Percentiles rank a stretch among this genome's conserved stretches.
These are phyloP conservation scores for Coenonympha arcania DNA, from an alignment of 2,888 invertebrate species.

Conservation along the genomic window DNA sequence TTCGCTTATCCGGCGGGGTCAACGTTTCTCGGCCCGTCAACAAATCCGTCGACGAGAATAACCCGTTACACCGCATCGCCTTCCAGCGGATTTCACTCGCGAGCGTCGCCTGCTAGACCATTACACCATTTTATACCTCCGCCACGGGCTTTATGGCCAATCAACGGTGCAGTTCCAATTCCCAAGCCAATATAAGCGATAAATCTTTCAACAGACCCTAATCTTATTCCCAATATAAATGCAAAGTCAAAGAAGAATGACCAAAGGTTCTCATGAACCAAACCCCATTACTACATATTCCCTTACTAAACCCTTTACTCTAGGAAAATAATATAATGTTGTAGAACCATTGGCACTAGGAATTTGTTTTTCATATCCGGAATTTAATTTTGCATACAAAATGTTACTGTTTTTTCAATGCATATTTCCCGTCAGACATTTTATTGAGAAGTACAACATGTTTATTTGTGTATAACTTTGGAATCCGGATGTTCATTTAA, in stretches of 20 bases:
- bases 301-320: too few species aligned
- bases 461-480: too few species aligned
- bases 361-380: too few species aligned
- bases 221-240: slow-evolving; percentile 8
- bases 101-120: slow-evolving; percentile 41
- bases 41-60: slow-evolving; percentile 72
- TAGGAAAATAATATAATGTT: too few species aligned
- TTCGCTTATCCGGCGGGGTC: slow-evolving; percentile 63
- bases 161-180: slow-evolving; percentile 21
- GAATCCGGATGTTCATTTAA: too few species aligned
- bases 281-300: too few species aligned
- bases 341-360: too few species aligned
- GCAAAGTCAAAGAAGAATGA: not conserved
- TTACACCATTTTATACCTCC: slow-evolving; percentile 46
- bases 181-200: slow-evolving; percentile 4
- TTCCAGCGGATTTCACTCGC: slow-evolving; percentile 63
- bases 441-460: too few species aligned
- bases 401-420: too few species aligned
- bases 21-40: slow-evolving; percentile 69
- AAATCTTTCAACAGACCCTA: slow-evolving; percentile 11
- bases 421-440: too few species aligned
- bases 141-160: slow-evolving; percentile 32
- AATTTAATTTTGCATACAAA: too few species aligned
- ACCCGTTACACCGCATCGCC: slow-evolving; percentile 68
- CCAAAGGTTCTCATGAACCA: too few species aligned